Evolutionary conservation across 2,113 vertebrate genomes (phyloP), one percentile per base, ranked within the genome.

Genomic region (Tympanuchus pallidicinctus): DNA sequence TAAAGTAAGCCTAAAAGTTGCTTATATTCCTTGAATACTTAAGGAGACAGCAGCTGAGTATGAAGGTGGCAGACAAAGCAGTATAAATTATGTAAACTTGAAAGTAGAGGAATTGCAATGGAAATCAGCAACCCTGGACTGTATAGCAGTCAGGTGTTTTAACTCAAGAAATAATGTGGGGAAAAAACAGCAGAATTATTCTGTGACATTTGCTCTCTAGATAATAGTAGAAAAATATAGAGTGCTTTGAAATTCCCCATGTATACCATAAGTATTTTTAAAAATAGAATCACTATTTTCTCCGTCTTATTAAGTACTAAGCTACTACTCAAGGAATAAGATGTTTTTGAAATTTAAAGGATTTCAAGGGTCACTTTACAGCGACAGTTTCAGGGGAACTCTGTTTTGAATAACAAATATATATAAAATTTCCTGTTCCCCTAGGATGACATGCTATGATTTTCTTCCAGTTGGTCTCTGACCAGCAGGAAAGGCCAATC

Each of bases 41-140:
- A 80, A 48, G 89, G 93, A 54, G 48, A 80, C 11, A 63, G 86
- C 95, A 97, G 86, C 90, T 96, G 85, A 32, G 8, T 63, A 47
- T 75, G 89, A 92, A 96, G 88, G 82, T 88, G 71, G 72, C 84
- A 97, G 94, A 94, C 86, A 97, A 93, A 93, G 69, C 5, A 24
- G 88, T 89, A 97, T 97, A 96, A 97, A 96, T 96, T 96, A 96
- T 90, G 92, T 85, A 87, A 96, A 17, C 69, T 88, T 95, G 95
- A 96, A 96, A 47, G 50, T 61, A 94, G 56, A 80, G 60, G 71
- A 83, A 83, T 65, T 86, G 76, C 70, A 54, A 61, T 78, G 88
- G 75, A 96, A 91, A 80, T 64, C 64, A 57, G 72, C 66, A 97
- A 7, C 95, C 90, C 96, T 96, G 81, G 94, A 95, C 96, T 70